Evolutionary conservation across 2,113 vertebrate genomes (phyloP).

Genomic region (Megaleporinus macrocephalus): DNA sequence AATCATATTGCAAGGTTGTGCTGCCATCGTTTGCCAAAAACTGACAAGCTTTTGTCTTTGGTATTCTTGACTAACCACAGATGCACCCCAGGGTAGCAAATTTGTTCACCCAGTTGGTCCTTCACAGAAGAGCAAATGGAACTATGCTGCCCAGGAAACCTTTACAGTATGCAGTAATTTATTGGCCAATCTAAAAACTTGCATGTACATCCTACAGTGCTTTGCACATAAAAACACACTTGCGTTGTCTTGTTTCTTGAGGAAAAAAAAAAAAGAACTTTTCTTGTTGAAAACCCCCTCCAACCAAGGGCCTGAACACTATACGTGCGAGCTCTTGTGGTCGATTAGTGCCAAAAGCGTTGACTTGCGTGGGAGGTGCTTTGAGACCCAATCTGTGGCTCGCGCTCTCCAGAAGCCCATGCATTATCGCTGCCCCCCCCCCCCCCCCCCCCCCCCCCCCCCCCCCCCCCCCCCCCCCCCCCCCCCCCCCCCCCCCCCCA

Average conservation of each 20-base stretch:
- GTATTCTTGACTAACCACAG: no score
- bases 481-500: not conserved
- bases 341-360: conserved; percentile 27
- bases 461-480: conserved; percentile 14
- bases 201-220: not conserved
- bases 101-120: no score
- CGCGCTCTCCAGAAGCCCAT: conserved; percentile 25
- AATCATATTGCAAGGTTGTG: no score
- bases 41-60: no score
- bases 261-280: not conserved
- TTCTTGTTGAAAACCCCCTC: conserved; percentile 16
- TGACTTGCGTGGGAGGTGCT: conserved; percentile 46
- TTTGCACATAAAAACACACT: not conserved
- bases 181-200: no score
- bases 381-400: conserved; percentile 43
- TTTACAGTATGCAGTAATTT: no score
- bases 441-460: not conserved
- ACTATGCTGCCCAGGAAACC: no score
- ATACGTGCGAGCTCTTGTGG: conserved; percentile 16
- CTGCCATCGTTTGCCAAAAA: no score
- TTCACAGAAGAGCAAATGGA: no score
- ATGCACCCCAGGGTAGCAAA: no score
- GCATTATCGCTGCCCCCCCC: conserved; percentile 26
- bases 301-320: not conserved
- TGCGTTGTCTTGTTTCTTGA: not conserved